Evolutionary conservation across 53 echinoderm and acorn worm species (phyloP).

Genomic region (Antedon mediterranea): DNA sequence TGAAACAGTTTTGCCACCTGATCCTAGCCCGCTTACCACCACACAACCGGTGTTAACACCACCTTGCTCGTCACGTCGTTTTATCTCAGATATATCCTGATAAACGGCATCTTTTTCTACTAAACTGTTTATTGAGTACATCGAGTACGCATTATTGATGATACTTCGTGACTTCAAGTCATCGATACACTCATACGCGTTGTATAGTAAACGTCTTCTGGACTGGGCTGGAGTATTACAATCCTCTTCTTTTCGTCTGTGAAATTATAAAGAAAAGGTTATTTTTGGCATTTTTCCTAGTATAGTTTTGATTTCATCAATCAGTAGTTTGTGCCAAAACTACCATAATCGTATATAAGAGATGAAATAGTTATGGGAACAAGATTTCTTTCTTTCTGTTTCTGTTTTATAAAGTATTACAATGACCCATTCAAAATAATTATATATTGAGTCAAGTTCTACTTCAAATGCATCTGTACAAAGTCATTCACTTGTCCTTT

Average conservation of each 20-base stretch:
- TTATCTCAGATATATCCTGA: neutral
- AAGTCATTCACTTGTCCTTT: too few relatives aligned
- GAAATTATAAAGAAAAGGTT: neutral
- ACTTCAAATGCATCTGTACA: too few relatives aligned
- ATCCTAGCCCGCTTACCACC: too few relatives aligned
- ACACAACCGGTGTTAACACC: neutral
- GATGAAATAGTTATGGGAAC: too few relatives aligned
- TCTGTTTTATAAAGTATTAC: too few relatives aligned
- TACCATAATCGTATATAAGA: too few relatives aligned
- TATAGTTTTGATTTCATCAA: too few relatives aligned
- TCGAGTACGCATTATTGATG: neutral
- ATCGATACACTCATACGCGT: neutral
- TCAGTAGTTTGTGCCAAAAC: too few relatives aligned
- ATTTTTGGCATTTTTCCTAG: too few relatives aligned
- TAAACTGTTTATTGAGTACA: neutral
- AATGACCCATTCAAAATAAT: too few relatives aligned
- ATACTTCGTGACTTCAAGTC: neutral
- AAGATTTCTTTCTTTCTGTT: too few relatives aligned
- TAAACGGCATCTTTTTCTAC: neutral
- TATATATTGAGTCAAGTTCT: too few relatives aligned
- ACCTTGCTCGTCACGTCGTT: neutral
- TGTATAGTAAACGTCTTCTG: neutral
- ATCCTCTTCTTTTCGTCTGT: neutral
- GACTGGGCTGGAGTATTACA: neutral
- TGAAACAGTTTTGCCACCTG: neutral